A percentile compares a stretch with the other conserved stretches of the same genome.
Evolutionary conservation across 2,797 vertebrate species (phyloP).

Genomic region (Lacerta bilineata): DNA sequence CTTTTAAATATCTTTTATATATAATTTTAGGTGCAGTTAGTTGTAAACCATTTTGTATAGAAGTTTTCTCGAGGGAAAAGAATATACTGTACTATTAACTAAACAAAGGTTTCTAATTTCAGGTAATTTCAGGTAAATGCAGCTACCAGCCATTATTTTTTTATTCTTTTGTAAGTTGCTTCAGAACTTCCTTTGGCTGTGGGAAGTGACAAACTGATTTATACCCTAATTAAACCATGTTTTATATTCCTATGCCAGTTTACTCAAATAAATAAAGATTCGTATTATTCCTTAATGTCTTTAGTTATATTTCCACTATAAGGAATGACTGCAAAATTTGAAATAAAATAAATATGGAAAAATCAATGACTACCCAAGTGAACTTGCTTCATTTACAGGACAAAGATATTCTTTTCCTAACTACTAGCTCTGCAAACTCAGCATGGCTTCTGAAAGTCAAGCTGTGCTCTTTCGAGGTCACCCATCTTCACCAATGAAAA

Average conservation of each 20-base stretch:
- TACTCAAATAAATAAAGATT: conserved; percentile 34
- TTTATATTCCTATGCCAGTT: neutral
- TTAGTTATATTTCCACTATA: conserved; percentile 4
- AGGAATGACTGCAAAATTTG: neutral
- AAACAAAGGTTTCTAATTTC: neutral
- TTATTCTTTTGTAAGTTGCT: too few relatives aligned
- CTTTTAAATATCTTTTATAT: too few relatives aligned
- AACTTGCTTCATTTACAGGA: neutral
- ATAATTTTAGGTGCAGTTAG: too few relatives aligned
- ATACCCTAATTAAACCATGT: neutral
- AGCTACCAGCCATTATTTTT: neutral
- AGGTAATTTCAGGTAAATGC: neutral
- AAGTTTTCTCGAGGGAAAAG: too few relatives aligned
- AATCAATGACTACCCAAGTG: conserved; percentile 26
- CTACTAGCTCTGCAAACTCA: conserved; percentile 31
- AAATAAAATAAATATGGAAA: neutral
- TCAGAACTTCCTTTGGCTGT: too few relatives aligned
- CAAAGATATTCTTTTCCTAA: conserved; percentile 21
- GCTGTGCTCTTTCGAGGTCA: conserved; percentile 27
- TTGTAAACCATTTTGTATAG: too few relatives aligned
- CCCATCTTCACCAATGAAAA: conserved; percentile 18
- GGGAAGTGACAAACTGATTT: too few relatives aligned
- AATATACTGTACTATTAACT: too few relatives aligned
- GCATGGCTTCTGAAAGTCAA: neutral
- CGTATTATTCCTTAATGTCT: neutral